phyloP scores from a whole-genome alignment of 2,888 invertebrate species.

The Hydropsyche betteni region DNA sequence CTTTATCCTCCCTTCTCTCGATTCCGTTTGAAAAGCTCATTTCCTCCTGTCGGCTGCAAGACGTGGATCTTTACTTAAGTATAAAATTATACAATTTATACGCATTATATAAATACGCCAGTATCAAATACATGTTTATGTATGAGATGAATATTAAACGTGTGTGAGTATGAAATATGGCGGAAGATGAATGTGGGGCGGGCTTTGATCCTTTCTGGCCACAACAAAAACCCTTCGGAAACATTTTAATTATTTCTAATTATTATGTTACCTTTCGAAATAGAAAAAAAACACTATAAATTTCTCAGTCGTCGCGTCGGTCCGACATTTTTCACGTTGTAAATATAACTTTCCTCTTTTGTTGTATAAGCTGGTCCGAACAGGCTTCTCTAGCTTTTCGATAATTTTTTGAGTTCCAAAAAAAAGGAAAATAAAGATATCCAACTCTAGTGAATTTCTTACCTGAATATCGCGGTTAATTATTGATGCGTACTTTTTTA shows the following conservation, averaged over 20 bases:
- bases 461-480: slow-evolving; percentile 34
- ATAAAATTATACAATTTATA: slow-evolving; percentile 24
- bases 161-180: slow-evolving; percentile 37
- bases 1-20: slow-evolving; percentile 52
- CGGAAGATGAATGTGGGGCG: slow-evolving; percentile 43
- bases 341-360: slow-evolving; percentile 27
- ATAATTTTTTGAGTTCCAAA: no score
- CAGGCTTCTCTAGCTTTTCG: no score
- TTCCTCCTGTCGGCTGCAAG: slow-evolving; percentile 48
- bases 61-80: slow-evolving; percentile 36
- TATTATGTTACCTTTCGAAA: slow-evolving; percentile 51
- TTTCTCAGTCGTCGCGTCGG: slow-evolving; percentile 38
- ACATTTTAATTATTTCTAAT: slow-evolving; percentile 53
- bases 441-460: background rate
- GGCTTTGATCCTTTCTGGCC: slow-evolving; percentile 41
- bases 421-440: slow-evolving; percentile 24
- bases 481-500: slow-evolving; percentile 30
- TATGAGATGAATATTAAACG: background rate
- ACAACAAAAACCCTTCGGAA: slow-evolving; percentile 44
- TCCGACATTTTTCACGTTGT: slow-evolving; percentile 34
- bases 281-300: slow-evolving; percentile 49
- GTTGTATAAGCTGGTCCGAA: slow-evolving; percentile 9
- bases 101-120: background rate
- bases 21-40: slow-evolving; percentile 58
- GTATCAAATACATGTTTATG: background rate